phyloP scores from a whole-genome alignment of 2,113 vertebrate species.

The Onychostruthus taczanowskii region DNA sequence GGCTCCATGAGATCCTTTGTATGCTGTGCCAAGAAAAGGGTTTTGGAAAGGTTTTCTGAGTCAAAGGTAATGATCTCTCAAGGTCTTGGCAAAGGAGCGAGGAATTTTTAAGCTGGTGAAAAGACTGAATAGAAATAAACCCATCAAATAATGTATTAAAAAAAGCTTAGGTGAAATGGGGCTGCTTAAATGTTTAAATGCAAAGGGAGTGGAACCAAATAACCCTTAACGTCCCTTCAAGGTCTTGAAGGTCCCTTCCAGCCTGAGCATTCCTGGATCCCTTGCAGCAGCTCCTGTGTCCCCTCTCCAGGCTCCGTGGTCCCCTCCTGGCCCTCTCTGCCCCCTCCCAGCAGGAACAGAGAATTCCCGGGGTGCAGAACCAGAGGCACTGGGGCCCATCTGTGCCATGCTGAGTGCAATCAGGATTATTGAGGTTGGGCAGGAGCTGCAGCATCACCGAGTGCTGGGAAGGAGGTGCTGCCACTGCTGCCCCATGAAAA shows the following conservation, averaged over 20 bases:
- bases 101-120: background rate
- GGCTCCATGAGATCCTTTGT: background rate
- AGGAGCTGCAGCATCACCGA: background rate
- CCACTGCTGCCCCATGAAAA: background rate
- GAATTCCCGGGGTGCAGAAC: background rate
- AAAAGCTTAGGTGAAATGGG: background rate
- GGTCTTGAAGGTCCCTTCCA: background rate
- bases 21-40: background rate
- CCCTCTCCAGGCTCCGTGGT: background rate
- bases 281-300: fast-evolving
- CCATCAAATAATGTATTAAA: background rate
- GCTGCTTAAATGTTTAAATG: background rate
- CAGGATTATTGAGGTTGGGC: fast-evolving
- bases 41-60: background rate
- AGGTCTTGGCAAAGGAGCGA: background rate
- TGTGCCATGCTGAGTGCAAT: background rate
- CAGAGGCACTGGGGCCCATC: background rate
- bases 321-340: background rate
- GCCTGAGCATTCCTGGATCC: fast-evolving
- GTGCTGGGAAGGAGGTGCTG: background rate
- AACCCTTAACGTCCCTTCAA: background rate
- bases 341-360: background rate
- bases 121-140: background rate
- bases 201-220: background rate
- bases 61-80: background rate